These are phyloP conservation scores for Centropus unirufus DNA, from an alignment of 2,113 vertebrate genomes.

Conservation along the genomic window DNA sequence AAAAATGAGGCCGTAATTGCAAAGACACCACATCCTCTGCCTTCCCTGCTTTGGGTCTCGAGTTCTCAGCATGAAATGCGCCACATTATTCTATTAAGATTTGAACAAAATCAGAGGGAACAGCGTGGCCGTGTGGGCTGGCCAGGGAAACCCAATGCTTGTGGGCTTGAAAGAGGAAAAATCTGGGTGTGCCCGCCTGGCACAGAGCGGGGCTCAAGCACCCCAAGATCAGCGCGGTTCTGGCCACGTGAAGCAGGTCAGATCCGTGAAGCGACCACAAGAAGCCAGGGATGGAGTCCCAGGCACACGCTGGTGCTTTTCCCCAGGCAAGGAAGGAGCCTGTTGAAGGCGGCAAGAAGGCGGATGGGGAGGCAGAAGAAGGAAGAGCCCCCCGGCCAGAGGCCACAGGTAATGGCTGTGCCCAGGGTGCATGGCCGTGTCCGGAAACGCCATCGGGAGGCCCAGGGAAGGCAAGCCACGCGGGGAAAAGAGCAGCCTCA, in stretches of 20 bases:
- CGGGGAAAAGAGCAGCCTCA: slow-evolving; percentile 44
- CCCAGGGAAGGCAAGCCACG: background rate
- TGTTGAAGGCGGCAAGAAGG: background rate
- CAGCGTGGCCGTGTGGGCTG: rapidly evolving
- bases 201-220: background rate
- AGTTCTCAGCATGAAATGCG: background rate
- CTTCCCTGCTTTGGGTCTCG: background rate
- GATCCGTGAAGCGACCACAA: rapidly evolving
- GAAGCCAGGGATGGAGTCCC: background rate
- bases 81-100: background rate
- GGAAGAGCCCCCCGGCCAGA: background rate
- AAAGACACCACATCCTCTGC: background rate
- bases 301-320: rapidly evolving
- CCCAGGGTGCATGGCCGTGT: background rate
- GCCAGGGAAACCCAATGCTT: background rate
- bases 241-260: rapidly evolving
- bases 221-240: background rate
- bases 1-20: background rate
- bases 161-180: background rate
- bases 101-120: background rate
- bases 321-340: background rate
- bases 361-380: background rate
- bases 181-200: no score
- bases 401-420: slow-evolving; percentile 14
- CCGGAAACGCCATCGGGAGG: slow-evolving; percentile 40